phyloP scores from a whole-genome alignment of 2,113 vertebrate genomes.

The Scopus umbretta region DNA sequence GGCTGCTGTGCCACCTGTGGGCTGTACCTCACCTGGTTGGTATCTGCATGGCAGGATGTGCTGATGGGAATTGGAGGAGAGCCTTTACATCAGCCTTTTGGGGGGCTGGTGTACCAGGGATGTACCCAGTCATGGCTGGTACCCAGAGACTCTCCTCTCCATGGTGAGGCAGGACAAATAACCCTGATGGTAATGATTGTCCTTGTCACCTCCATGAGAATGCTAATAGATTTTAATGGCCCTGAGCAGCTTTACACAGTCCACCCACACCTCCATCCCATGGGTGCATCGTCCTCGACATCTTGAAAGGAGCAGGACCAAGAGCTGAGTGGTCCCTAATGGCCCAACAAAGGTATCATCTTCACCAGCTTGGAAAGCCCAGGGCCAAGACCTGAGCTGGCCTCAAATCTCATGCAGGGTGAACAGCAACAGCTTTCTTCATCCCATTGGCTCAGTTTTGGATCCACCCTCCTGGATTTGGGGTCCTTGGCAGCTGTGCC shows the following conservation, averaged over 20 bases:
- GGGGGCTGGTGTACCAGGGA: not conserved
- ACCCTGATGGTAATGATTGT: fast-evolving
- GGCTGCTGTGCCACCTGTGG: not conserved
- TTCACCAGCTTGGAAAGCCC: not conserved
- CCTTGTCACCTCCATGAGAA: not conserved
- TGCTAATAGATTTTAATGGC: not conserved
- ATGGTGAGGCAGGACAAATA: not conserved
- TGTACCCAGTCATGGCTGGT: not conserved
- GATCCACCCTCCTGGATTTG: not conserved
- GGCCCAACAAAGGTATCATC: not conserved
- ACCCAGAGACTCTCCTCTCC: not conserved
- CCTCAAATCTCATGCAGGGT: not conserved
- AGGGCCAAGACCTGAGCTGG: not conserved
- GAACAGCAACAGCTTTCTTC: not conserved
- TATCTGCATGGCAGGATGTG: not conserved
- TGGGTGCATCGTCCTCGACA: not conserved
- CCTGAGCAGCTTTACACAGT: not conserved
- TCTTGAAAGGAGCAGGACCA: not conserved
- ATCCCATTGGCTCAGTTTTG: not conserved
- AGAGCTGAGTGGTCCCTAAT: too few relatives aligned
- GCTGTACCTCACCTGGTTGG: not conserved
- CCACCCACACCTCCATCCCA: not conserved
- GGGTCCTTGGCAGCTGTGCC: not conserved
- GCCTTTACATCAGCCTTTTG: not conserved
- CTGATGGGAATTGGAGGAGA: not conserved